Conservation (phyloP, 1,140 invertebrate species). For the Nasonia longicornis region DNA sequence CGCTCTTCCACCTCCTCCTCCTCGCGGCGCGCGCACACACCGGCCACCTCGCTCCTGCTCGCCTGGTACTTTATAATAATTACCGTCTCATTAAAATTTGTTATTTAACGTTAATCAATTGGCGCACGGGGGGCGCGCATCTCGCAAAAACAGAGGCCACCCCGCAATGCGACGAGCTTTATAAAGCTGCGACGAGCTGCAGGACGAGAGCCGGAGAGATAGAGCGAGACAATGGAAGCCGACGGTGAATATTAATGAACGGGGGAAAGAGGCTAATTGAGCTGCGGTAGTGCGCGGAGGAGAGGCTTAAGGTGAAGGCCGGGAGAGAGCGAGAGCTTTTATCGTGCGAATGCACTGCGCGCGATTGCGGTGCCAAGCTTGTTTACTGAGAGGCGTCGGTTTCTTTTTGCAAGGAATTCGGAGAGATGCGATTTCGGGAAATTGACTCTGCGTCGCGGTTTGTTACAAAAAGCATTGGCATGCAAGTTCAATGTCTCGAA, state of each 20-base stretch:
- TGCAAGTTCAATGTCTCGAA: no score
- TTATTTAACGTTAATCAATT: conserved; percentile 68
- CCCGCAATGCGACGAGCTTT: not conserved
- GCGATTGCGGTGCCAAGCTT: not conserved
- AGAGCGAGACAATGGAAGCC: not conserved
- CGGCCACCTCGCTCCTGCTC: conserved; percentile 55
- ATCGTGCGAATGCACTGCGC: not conserved
- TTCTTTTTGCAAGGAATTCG: not conserved
- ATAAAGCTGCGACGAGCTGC: not conserved
- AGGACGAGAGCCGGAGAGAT: not conserved
- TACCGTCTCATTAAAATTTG: conserved; percentile 68
- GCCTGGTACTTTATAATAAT: conserved; percentile 69
- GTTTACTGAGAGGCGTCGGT: not conserved
- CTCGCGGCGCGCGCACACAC: conserved; percentile 52
- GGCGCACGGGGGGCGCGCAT: conserved; percentile 40
- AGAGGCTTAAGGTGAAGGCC: not conserved
- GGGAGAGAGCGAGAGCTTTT: not conserved
- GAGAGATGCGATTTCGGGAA: not conserved
- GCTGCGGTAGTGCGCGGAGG: not conserved
- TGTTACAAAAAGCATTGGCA: no score
- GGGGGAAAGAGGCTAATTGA: not conserved
- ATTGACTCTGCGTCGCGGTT: no score
- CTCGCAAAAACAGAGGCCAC: conserved; percentile 45
- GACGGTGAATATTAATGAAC: not conserved
- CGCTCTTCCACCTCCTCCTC: conserved; percentile 38